phyloP scores from a whole-genome alignment of 2,113 vertebrate genomes.

The Halcyon senegalensis region DNA sequence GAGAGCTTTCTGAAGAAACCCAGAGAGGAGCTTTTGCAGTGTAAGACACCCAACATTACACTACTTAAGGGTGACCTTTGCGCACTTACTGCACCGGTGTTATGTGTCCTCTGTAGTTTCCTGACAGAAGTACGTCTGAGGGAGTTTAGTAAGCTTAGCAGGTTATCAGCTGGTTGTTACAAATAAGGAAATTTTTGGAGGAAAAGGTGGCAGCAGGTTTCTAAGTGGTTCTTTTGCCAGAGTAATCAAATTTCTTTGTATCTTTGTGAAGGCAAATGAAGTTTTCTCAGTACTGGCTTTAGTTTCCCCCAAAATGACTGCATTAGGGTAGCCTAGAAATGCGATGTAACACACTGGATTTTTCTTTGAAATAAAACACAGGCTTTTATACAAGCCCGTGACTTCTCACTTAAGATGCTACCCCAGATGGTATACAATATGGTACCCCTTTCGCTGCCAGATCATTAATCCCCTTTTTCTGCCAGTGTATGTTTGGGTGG shows the following conservation, averaged over 20 bases:
- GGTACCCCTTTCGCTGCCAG: neutral
- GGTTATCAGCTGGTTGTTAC: neutral
- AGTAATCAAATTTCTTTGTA: neutral
- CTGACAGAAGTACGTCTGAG: neutral
- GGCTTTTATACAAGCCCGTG: neutral
- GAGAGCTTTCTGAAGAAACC: constrained; percentile 63
- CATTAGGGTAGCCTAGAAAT: neutral
- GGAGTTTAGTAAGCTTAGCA: neutral
- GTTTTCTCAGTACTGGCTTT: neutral
- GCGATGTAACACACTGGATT: rapidly evolving
- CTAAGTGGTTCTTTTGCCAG: neutral
- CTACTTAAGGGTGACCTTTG: neutral
- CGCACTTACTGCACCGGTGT: neutral
- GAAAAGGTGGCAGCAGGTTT: neutral
- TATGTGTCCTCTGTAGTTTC: neutral
- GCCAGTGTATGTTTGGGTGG: neutral
- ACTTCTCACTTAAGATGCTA: neutral
- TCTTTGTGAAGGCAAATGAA: neutral
- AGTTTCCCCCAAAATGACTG: neutral
- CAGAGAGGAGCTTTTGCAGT: constrained; percentile 82
- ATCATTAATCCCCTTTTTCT: neutral
- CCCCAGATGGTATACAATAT: neutral
- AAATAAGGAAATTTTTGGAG: neutral
- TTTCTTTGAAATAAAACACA: neutral
- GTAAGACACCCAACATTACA: constrained; percentile 74